Base-by-base conservation (phyloP, 1,140 invertebrate species). In the Drosophila miranda region DNA sequence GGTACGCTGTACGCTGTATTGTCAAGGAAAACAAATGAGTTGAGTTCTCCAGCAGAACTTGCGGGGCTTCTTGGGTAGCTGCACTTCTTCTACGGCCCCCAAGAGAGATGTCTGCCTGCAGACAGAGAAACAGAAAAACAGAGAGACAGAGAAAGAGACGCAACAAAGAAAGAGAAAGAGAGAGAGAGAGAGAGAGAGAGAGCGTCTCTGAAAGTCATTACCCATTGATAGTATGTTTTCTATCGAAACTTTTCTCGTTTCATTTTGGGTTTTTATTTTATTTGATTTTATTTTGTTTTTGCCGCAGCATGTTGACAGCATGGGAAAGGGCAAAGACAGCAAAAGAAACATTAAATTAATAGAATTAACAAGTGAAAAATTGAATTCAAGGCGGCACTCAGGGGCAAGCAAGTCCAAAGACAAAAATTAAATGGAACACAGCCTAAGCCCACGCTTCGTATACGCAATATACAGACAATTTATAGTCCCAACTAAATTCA, bases 11-110 rank as follows among this genome's bases (percentile, higher is more conserved):
- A 44, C 48, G 51, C 52, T 28, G 51, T 75, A 81, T 81, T 81
- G 81, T 78, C 81, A 86, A 81, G 82, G 74, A 86, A 80, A 83
- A 70, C 61, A 64, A 68, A 77, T 77, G 81, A 75, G 81, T 84
- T 81, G 73, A 57, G 57, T 30, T 59, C 41, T 19, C 49, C 48
- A 46, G 54, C 54, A 28, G 44, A 60, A 68, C 73, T 75, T 75
- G 63, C 46, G 63, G 51, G 73, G 73, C 45, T 75, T 75, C 73
- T 7, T 42, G 52, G 63, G 76, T 79, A 54, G 55, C 41, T 55
- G 56, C 46, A 74, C 71, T 60, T 57, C 23, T 60, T 57, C 23
- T 30, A 34, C 49, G 26, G 49, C 9, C 8, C 46, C 58, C 44
- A 6, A 67, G n/a, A 59, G 38, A 55, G 52, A 56, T 44, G 43